These are phyloP conservation scores for Struthio camelus DNA, from an alignment of 2,113 vertebrate species.

Conservation along the genomic window DNA sequence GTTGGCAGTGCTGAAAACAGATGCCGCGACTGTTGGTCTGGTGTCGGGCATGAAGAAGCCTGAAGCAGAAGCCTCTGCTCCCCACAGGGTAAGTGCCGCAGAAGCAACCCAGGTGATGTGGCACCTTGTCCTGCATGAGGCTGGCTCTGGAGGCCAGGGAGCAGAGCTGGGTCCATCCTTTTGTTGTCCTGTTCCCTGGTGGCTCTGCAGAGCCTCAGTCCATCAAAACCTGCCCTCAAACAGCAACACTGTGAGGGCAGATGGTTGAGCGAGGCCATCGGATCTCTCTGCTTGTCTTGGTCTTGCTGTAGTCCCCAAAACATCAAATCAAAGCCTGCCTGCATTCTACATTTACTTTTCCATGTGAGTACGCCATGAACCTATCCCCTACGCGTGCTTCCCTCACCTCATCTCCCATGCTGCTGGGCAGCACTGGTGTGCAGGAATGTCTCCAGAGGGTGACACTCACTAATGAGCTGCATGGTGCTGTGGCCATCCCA, in stretches of 20 bases:
- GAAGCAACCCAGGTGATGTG: conserved; percentile 60
- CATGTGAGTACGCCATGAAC: too few relatives aligned
- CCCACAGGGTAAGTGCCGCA: conserved; percentile 32
- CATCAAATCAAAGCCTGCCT: not conserved
- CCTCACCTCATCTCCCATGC: not conserved
- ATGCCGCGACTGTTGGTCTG: conserved; percentile 33
- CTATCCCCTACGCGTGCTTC: not conserved
- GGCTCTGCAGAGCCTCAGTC: not conserved
- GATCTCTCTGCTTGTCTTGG: not conserved
- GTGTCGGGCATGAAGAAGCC: conserved; percentile 68
- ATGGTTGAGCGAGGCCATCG: accelerated
- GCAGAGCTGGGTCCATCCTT: not conserved
- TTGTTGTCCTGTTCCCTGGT: not conserved
- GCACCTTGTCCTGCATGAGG: not conserved
- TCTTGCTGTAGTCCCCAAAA: not conserved
- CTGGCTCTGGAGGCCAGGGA: not conserved
- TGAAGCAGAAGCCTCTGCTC: conserved; percentile 54
- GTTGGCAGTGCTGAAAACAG: conserved; percentile 36
- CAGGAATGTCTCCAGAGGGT: not conserved
- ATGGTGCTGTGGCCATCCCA: not conserved
- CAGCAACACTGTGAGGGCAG: accelerated
- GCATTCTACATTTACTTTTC: not conserved
- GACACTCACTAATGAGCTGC: not conserved
- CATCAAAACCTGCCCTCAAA: not conserved
- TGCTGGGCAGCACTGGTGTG: not conserved